phyloP scores from a whole-genome alignment of 2,888 invertebrate species.

The Acanthococcus lagerstroemiae region DNA sequence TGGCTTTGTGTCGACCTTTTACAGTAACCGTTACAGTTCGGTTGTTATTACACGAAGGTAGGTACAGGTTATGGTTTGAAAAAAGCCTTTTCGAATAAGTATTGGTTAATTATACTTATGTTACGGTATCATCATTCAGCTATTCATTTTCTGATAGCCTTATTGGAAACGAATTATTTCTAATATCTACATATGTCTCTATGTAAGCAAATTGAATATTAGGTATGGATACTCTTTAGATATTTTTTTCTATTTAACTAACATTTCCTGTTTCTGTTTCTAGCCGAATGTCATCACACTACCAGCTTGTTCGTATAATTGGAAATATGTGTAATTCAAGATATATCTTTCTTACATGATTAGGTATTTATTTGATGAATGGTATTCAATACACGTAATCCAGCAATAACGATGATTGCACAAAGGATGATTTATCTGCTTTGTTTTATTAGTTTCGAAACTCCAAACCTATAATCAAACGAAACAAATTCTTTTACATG shows the following conservation, averaged over 20 bases:
- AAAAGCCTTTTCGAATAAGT: too few species aligned
- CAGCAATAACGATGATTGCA: neutral
- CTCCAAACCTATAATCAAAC: neutral
- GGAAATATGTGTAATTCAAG: neutral
- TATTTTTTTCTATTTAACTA: neutral
- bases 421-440: neutral
- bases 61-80: too few species aligned
- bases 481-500: too few species aligned
- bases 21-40: too few species aligned
- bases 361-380: neutral
- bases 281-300: neutral
- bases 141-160: too few species aligned
- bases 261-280: neutral
- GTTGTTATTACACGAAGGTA: too few species aligned
- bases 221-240: neutral
- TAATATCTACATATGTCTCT: too few species aligned
- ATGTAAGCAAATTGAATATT: too few species aligned
- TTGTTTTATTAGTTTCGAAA: neutral
- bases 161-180: too few species aligned
- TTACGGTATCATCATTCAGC: too few species aligned
- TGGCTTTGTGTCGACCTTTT: too few species aligned
- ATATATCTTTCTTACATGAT: neutral
- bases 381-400: constrained; percentile 18
- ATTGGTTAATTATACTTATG: too few species aligned
- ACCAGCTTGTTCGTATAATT: neutral